Conservation (phyloP, 2,888 invertebrate species). For the Pristionchus exspectatus region DNA sequence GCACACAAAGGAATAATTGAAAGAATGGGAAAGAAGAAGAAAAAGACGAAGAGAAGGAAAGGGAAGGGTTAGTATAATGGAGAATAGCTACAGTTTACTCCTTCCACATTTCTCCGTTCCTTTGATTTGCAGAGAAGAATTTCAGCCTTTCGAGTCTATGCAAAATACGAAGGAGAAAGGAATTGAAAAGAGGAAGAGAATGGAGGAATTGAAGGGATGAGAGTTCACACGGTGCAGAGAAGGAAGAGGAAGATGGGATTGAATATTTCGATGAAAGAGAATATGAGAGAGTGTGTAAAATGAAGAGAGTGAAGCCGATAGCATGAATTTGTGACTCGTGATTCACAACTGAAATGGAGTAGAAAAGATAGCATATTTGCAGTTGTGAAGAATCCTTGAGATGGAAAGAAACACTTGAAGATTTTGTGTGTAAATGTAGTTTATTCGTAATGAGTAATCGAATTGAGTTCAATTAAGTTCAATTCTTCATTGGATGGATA, state of each 20-base stretch:
- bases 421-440: background rate
- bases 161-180: background rate
- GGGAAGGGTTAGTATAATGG: background rate
- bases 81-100: background rate
- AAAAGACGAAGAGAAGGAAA: background rate
- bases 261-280: background rate
- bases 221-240: background rate
- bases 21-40: background rate
- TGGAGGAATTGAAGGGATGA: conserved; percentile 1
- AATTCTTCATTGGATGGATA: background rate
- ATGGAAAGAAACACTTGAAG: background rate
- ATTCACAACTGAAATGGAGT: background rate
- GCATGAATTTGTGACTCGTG: background rate
- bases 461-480: background rate
- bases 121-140: background rate
- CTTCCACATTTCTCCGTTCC: background rate
- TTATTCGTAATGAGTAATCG: background rate
- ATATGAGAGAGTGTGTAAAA: background rate
- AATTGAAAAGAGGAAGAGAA: conserved; percentile 8
- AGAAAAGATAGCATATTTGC: background rate
- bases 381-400: background rate
- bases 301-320: background rate
- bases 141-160: background rate
- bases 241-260: background rate
- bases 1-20: background rate